Evolutionary conservation across 2,888 invertebrate species (phyloP).

Genomic region (Anodontia alba): DNA sequence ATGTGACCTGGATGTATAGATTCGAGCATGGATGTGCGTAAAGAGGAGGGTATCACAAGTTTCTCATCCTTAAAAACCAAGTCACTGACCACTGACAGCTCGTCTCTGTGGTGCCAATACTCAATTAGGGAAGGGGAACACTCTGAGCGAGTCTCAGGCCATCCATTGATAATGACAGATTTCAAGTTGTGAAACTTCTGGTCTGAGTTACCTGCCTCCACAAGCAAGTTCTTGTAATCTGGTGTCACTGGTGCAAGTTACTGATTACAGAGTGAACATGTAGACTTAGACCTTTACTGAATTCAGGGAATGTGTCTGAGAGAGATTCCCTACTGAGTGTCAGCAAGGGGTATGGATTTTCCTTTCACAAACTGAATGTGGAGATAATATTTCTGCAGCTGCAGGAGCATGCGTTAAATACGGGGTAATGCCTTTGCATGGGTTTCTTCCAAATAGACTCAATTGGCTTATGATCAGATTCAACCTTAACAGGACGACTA

Average conservation of each 20-base stretch:
- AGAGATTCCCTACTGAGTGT: not conserved
- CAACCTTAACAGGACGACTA: too few relatives aligned
- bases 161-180: constrained; percentile 6
- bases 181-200: not conserved
- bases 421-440: constrained; percentile 31
- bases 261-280: constrained; percentile 23
- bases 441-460: constrained; percentile 38
- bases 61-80: constrained; percentile 42
- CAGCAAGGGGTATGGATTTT: not conserved
- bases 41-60: constrained; percentile 41
- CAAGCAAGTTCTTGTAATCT: constrained; percentile 25
- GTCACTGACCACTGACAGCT: constrained; percentile 27
- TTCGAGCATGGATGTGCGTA: constrained; percentile 30
- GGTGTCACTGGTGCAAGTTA: constrained; percentile 20
- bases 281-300: constrained; percentile 1
- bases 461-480: too few relatives aligned
- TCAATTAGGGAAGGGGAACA: constrained; percentile 7
- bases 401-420: constrained; percentile 35
- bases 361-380: too few relatives aligned
- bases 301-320: constrained; percentile 7
- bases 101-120: constrained; percentile 29
- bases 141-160: constrained; percentile 22
- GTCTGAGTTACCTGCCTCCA: too few relatives aligned
- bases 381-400: constrained; percentile 28
- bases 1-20: constrained; percentile 14